These are phyloP conservation scores for Nomada ferruginata DNA, from an alignment of 2,888 invertebrate genomes.

Conservation along the genomic window DNA sequence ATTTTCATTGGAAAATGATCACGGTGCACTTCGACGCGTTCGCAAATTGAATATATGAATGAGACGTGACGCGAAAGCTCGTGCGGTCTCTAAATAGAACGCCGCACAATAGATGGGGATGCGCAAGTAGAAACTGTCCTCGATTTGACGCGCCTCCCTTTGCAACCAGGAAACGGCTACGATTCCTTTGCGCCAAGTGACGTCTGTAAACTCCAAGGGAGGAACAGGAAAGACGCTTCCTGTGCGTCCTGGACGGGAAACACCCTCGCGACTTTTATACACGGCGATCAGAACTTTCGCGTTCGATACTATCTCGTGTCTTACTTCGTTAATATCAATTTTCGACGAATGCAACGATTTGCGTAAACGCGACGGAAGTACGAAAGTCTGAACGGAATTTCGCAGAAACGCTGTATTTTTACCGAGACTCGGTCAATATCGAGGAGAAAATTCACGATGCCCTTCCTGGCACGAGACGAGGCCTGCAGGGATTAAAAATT, in stretches of 20 bases:
- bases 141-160: slow-evolving; percentile 73
- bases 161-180: slow-evolving; percentile 72
- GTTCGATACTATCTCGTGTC: too few species aligned
- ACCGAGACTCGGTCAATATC: too few species aligned
- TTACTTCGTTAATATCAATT: too few species aligned
- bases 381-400: too few species aligned
- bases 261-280: slow-evolving; percentile 17
- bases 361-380: too few species aligned
- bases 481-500: too few species aligned
- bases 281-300: background rate
- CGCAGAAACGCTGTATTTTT: too few species aligned
- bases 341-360: too few species aligned
- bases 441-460: too few species aligned
- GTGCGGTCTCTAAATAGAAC: slow-evolving; percentile 10
- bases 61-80: background rate
- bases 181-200: slow-evolving; percentile 67
- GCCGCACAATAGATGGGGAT: background rate
- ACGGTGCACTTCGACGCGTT: background rate
- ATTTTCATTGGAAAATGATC: background rate
- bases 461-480: too few species aligned
- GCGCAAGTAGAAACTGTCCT: slow-evolving; percentile 36
- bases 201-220: slow-evolving; percentile 70
- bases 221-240: slow-evolving; percentile 2
- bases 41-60: background rate
- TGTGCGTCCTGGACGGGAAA: background rate